Conservation (phyloP, 2,888 invertebrate genomes). For the Perithous albicinctus region DNA sequence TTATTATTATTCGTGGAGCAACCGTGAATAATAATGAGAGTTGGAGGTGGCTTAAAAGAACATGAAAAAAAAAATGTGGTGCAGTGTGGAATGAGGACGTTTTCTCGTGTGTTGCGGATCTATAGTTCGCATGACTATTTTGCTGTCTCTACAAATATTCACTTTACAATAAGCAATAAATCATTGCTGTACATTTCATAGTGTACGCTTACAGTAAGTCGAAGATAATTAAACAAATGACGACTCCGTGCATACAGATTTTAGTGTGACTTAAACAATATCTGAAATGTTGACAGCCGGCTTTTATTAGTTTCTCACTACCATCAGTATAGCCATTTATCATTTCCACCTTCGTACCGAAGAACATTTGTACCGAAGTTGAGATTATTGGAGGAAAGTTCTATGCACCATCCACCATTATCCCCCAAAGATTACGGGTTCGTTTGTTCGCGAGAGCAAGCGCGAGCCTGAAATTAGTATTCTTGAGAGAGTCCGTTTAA, state of each 20-base stretch:
- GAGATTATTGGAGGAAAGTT: constrained; percentile 59
- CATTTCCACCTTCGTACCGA: constrained; percentile 8
- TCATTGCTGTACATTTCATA: too few species aligned
- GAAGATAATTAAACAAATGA: too few species aligned
- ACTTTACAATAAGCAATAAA: too few species aligned
- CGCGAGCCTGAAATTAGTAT: constrained; percentile 49
- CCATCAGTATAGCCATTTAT: constrained; percentile 12
- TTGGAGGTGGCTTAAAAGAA: not conserved
- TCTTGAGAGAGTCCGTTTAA: constrained; percentile 61
- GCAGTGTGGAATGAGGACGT: not conserved
- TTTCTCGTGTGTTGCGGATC: not conserved
- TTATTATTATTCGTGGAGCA: constrained; percentile 37
- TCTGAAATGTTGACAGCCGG: too few species aligned
- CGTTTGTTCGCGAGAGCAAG: constrained; percentile 29
- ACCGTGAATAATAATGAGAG: constrained; percentile 34
- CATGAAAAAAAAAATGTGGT: not conserved
- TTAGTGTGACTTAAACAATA: too few species aligned
- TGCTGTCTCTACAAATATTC: not conserved
- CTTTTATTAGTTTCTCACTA: constrained; percentile 4
- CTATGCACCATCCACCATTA: constrained; percentile 39
- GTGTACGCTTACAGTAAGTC: too few species aligned
- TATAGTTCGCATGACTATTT: not conserved
- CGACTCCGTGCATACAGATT: too few species aligned
- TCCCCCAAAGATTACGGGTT: constrained; percentile 41
- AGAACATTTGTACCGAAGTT: constrained; percentile 19